Evolutionary conservation across 2,113 vertebrate species (phyloP), one percentile per base, ranked within the genome.

Genomic region (Lates calcarifer): DNA sequence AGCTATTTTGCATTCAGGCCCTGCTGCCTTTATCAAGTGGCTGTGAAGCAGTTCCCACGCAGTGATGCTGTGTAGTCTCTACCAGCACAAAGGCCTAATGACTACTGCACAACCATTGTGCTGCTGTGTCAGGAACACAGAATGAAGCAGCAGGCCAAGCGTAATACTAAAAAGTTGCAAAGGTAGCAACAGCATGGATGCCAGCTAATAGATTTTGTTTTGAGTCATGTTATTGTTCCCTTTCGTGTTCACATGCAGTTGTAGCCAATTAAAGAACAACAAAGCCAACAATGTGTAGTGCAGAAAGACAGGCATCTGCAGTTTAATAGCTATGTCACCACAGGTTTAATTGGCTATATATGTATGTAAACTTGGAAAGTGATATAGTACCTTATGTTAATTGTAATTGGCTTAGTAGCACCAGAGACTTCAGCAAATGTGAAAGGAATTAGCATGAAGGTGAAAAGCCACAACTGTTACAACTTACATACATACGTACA

Each of bases 81-180:
- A 62, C 53, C 58, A 66, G 58, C 63, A 66, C 58, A 87, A 75
- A 55, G 60, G 51, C 57, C 69, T 85, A 82, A 89, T 90, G 79
- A 77, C 61, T 73, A 65, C 63, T 24, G 24, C 28, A 75, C 79
- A 77, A 53, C 72, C 63, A 33, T 69, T 76, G 55, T 55, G 81
- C 28, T 62, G 66, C 67, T 85, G 64, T 69, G 71, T 85, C 79
- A 76, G 71, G 33, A 74, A 74, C 0, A 0, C 75, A 65, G 28
- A 79, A 77, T 81, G 45, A 77, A 83, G 71, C 76, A 74, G 66
- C 47, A 79, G 65, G 76, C 31, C 58, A 31, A 68, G 29, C 47
- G 37, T 55, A 73, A 76, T 45, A 74, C 43, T 53, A 77, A 74
- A 81, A 86, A 33, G 45, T 43, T 83, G 55, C 57, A 75, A 22